Conservation (phyloP, 2,797 vertebrate genomes). For the Schizothorax lantsangensis region DNA sequence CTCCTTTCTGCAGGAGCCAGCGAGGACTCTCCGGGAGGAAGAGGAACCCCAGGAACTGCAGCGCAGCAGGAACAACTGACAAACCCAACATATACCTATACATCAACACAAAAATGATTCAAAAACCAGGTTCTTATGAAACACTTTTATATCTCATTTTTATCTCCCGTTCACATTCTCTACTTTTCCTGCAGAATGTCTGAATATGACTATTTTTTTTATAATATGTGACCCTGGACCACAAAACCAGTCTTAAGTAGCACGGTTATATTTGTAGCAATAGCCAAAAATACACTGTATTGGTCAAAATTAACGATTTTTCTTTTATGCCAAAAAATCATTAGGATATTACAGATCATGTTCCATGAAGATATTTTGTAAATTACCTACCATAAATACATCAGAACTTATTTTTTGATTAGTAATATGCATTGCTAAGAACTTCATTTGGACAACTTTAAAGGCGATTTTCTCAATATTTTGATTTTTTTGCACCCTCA, state of each 20-base stretch:
- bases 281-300: too few species aligned
- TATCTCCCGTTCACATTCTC: not conserved
- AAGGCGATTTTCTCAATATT: too few species aligned
- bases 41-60: slow-evolving; percentile 94
- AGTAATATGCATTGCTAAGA: not conserved
- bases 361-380: not conserved
- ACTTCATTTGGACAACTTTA: too few species aligned
- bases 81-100: slow-evolving; percentile 95
- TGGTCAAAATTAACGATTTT: too few species aligned
- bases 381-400: not conserved
- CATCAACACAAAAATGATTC: not conserved
- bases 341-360: not conserved
- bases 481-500: too few species aligned
- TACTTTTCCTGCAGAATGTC: not conserved
- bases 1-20: slow-evolving; percentile 95
- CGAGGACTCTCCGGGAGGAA: slow-evolving; percentile 96
- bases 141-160: not conserved
- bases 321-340: not conserved
- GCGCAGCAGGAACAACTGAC: slow-evolving; percentile 84
- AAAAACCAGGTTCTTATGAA: not conserved
- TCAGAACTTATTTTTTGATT: not conserved
- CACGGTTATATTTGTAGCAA: too few species aligned
- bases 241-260: too few species aligned
- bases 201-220: not conserved
- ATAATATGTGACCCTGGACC: too few species aligned